Conservation (phyloP, 2,797 vertebrate genomes). For the Eulemur rubriventer region DNA sequence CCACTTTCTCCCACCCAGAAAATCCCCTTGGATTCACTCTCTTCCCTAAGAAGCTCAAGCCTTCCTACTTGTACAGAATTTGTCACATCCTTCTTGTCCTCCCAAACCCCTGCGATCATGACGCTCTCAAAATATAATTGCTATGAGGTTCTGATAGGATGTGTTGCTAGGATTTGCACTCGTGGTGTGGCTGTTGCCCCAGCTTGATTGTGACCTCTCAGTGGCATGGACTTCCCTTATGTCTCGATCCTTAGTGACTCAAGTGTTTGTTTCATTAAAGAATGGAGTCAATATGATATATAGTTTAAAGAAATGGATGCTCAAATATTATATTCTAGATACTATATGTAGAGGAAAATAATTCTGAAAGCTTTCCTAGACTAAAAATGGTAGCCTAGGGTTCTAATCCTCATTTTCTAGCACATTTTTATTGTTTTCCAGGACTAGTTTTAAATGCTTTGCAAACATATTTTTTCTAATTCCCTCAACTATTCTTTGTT, state of each 20-base stretch:
- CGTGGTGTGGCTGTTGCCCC: too few species aligned
- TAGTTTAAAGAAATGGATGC: neutral
- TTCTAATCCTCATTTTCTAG: neutral
- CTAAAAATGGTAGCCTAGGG: neutral
- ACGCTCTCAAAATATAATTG: neutral
- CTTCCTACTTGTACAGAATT: neutral
- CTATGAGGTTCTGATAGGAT: too few species aligned
- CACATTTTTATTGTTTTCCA: neutral
- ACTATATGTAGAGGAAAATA: neutral
- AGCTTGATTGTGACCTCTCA: neutral
- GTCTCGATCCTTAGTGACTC: neutral
- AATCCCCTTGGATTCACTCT: neutral
- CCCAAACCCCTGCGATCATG: neutral
- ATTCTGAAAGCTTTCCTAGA: neutral
- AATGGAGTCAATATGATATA: neutral
- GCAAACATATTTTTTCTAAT: neutral
- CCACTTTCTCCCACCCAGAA: neutral
- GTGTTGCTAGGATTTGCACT: neutral
- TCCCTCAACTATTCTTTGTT: neutral
- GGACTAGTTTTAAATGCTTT: neutral
- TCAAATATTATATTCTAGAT: conserved; percentile 9
- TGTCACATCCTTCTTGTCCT: neutral
- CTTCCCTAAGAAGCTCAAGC: neutral
- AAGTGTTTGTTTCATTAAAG: conserved; percentile 7
- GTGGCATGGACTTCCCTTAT: neutral